Evolutionary conservation across 2,113 vertebrate genomes (phyloP).

Genomic region (Ranitomeya imitator): DNA sequence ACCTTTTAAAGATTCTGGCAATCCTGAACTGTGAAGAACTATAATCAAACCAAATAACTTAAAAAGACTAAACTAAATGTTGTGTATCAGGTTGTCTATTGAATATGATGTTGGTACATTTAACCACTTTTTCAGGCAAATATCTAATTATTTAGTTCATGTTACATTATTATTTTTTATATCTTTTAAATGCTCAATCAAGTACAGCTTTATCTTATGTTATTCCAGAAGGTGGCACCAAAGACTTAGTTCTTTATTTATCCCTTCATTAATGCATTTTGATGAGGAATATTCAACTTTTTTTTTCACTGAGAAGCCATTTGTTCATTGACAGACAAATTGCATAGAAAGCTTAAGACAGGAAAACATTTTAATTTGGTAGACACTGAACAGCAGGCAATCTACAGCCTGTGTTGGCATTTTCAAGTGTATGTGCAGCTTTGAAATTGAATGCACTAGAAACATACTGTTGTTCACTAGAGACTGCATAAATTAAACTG

Average conservation of each 20-base stretch:
- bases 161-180: not conserved
- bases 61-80: too few species aligned
- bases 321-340: conserved; percentile 57
- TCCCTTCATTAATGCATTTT: conserved; percentile 14
- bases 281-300: conserved; percentile 28
- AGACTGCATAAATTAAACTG: conserved; percentile 36
- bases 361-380: conserved; percentile 58
- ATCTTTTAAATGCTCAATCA: not conserved
- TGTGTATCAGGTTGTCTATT: too few species aligned
- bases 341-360: conserved; percentile 48
- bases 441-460: conserved; percentile 43
- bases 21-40: too few species aligned
- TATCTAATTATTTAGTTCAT: not conserved
- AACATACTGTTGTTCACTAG: conserved; percentile 37
- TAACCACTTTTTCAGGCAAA: too few species aligned
- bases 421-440: conserved; percentile 51
- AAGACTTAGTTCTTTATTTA: conserved; percentile 38
- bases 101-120: too few species aligned
- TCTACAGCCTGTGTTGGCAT: conserved; percentile 53
- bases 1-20: too few species aligned
- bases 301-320: conserved; percentile 28
- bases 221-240: conserved; percentile 56
- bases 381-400: conserved; percentile 53
- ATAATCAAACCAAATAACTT: too few species aligned
- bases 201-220: not conserved